These are phyloP conservation scores for Tetramorium bicarinatum DNA, from an alignment of 2,888 invertebrate species.

Conservation along the genomic window DNA sequence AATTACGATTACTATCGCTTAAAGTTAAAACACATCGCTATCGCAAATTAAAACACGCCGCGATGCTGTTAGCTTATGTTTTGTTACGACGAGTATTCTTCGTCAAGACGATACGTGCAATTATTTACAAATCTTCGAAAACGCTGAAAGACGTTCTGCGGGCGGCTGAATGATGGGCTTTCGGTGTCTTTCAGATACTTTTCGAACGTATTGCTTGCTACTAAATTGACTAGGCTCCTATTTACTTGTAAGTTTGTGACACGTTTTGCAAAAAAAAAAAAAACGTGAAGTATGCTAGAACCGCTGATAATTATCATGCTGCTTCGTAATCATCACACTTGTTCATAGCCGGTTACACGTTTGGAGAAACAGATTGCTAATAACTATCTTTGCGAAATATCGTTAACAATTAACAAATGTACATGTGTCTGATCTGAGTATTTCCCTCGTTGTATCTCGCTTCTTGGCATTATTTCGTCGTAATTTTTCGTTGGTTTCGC, in stretches of 20 bases:
- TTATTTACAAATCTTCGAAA: constrained; percentile 3
- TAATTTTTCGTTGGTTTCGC: background rate
- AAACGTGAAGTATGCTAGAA: background rate
- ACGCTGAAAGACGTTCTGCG: background rate
- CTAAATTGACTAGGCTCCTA: constrained; percentile 27
- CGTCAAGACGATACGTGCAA: background rate
- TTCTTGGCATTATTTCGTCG: background rate
- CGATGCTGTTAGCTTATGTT: background rate
- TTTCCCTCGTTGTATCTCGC: constrained; percentile 12
- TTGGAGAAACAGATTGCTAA: background rate
- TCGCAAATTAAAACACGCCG: constrained; percentile 8
- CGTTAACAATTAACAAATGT: background rate
- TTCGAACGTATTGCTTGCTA: background rate
- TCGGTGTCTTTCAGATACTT: background rate
- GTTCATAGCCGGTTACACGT: background rate
- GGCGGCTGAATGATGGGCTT: background rate
- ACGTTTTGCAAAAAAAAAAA: background rate
- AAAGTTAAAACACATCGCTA: constrained; percentile 9
- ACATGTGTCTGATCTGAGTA: constrained; percentile 23
- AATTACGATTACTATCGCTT: constrained; percentile 4
- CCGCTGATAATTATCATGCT: background rate
- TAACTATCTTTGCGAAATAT: background rate
- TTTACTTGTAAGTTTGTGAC: background rate
- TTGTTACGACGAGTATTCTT: background rate
- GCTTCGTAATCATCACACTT: background rate